Evolutionary conservation across 2,113 vertebrate species (phyloP).

Genomic region (Hemichromis elongatus): DNA sequence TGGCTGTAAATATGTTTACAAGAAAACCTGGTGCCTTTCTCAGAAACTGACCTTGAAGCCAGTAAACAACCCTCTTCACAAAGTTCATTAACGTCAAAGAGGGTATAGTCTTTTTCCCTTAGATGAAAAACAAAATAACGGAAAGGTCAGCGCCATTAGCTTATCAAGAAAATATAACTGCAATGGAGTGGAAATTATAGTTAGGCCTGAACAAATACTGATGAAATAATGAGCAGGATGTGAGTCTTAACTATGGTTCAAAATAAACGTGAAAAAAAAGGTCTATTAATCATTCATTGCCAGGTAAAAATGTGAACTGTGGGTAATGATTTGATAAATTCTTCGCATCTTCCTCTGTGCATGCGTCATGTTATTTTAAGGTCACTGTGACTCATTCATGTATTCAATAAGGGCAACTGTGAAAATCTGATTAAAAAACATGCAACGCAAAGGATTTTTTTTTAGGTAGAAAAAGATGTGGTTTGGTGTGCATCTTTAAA

Average conservation of each 20-base stretch:
- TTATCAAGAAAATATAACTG: slow-evolving; percentile 27
- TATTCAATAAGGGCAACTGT: neutral
- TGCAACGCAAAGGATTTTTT: neutral
- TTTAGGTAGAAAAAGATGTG: neutral
- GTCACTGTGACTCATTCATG: neutral
- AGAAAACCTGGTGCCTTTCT: slow-evolving; percentile 62
- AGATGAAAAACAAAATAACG: neutral
- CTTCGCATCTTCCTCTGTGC: neutral
- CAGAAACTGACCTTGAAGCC: slow-evolving; percentile 73
- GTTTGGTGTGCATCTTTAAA: neutral
- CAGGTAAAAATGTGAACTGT: neutral
- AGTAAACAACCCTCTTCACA: slow-evolving; percentile 64
- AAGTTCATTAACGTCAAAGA: slow-evolving; percentile 68
- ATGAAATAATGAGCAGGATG: neutral
- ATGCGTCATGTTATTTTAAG: neutral
- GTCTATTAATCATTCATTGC: neutral
- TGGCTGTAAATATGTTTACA: slow-evolving; percentile 72
- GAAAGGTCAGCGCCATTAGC: slow-evolving; percentile 31
- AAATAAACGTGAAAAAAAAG: neutral
- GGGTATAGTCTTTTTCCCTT: slow-evolving; percentile 16
- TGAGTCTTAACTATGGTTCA: neutral
- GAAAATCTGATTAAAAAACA: neutral
- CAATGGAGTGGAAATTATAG: neutral
- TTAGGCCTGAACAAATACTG: neutral
- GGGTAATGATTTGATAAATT: neutral